Evolutionary conservation across 2,113 vertebrate species (phyloP).

Genomic region (Leucopsar rothschildi): DNA sequence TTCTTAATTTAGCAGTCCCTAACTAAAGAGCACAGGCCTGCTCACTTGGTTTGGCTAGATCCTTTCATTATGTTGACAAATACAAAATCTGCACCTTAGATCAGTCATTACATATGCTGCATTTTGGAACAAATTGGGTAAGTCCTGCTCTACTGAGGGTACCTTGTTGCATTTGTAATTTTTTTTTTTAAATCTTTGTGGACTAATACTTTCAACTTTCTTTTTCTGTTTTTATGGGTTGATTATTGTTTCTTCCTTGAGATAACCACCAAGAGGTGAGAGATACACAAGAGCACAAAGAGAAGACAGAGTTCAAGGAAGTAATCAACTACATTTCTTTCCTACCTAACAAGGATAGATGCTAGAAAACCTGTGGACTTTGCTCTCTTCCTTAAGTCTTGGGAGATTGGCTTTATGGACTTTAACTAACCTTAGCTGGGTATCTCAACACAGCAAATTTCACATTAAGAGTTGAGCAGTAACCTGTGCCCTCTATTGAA

Average conservation of each 20-base stretch:
- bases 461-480: neutral
- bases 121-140: neutral
- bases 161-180: neutral
- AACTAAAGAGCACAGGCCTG: neutral
- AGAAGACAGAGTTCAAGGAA: neutral
- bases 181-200: neutral
- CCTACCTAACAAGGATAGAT: neutral
- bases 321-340: neutral
- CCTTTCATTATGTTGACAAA: neutral
- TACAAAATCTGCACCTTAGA: neutral
- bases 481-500: neutral
- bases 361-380: neutral
- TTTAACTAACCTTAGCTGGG: neutral
- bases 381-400: neutral
- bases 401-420: neutral
- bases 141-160: neutral
- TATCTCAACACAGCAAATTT: neutral
- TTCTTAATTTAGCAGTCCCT: neutral
- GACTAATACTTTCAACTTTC: neutral
- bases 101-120: neutral
- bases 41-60: neutral
- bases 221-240: neutral
- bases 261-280: neutral
- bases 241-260: neutral
- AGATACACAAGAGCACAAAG: neutral